These are phyloP conservation scores for Bombus affinis DNA, from an alignment of 1,140 invertebrate genomes.

Conservation along the genomic window DNA sequence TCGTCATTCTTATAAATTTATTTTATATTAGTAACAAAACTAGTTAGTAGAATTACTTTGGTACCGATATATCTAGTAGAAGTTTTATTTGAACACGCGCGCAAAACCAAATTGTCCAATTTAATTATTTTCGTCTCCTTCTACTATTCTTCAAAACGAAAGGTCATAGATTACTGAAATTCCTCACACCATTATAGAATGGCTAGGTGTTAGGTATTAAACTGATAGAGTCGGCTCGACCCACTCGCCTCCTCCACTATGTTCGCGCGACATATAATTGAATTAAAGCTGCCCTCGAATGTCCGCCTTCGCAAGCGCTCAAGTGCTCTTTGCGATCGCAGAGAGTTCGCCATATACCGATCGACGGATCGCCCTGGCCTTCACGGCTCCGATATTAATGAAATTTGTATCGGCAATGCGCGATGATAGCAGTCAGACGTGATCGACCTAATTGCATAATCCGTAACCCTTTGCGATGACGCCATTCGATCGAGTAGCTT, in stretches of 20 bases:
- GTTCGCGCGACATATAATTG: constrained; percentile 51
- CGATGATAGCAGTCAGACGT: background rate
- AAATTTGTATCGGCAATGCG: constrained; percentile 23
- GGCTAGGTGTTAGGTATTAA: constrained; percentile 15
- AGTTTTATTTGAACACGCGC: too few species aligned
- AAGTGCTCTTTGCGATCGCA: constrained; percentile 41
- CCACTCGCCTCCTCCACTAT: constrained; percentile 27
- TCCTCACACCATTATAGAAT: background rate
- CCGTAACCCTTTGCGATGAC: background rate
- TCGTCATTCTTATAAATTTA: too few species aligned
- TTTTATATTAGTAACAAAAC: too few species aligned
- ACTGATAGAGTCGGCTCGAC: background rate
- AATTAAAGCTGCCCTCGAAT: constrained; percentile 58
- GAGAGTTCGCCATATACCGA: constrained; percentile 46
- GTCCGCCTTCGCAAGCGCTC: constrained; percentile 28
- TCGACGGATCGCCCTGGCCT: constrained; percentile 17
- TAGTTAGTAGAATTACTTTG: too few species aligned
- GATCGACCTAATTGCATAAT: constrained; percentile 14
- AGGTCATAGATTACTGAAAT: constrained; percentile 1
- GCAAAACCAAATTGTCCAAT: background rate
- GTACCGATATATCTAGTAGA: too few species aligned
- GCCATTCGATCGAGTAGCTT: background rate
- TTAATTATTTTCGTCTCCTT: too few species aligned
- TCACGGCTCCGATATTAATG: background rate
- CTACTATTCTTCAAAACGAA: background rate